Conservation (phyloP, 2,888 invertebrate species). For the Trichopoda pennipes region DNA sequence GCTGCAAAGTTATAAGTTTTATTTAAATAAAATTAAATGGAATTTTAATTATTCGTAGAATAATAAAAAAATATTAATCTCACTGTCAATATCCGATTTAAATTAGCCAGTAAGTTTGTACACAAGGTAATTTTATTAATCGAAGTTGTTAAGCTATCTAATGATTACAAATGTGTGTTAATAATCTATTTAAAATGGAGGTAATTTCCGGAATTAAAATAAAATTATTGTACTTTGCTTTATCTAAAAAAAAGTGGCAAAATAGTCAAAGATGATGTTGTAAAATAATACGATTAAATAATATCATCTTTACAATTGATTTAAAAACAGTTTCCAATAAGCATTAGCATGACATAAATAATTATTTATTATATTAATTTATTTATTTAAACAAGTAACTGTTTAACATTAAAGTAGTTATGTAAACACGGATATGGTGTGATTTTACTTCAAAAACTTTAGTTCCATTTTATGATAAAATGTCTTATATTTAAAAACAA, state of each 20-base stretch:
- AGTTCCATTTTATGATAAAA: conserved; percentile 12
- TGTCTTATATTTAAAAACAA: conserved; percentile 40
- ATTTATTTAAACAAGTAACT: neutral
- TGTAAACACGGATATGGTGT: conserved; percentile 53
- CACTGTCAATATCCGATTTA: conserved; percentile 22
- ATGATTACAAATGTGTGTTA: conserved; percentile 45
- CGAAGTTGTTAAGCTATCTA: conserved; percentile 21
- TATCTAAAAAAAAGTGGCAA: conserved; percentile 22
- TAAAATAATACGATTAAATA: neutral
- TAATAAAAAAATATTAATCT: conserved; percentile 22
- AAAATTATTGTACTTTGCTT: neutral
- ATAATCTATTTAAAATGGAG: conserved; percentile 35
- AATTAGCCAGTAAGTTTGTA: neutral
- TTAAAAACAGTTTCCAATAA: neutral
- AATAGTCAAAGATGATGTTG: conserved; percentile 2
- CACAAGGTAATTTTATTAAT: conserved; percentile 40
- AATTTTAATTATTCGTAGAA: no score
- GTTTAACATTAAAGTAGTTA: neutral
- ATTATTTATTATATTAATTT: conserved; percentile 2
- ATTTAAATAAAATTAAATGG: neutral
- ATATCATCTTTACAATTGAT: neutral
- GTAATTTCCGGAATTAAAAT: conserved; percentile 48
- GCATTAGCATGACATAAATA: conserved; percentile 4
- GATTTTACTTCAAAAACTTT: conserved; percentile 27
- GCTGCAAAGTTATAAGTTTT: no score